Percentiles rank a stretch among this genome's conserved stretches.
Evolutionary conservation across 2,888 invertebrate species (phyloP).

Genomic region (Macaria liturata): DNA sequence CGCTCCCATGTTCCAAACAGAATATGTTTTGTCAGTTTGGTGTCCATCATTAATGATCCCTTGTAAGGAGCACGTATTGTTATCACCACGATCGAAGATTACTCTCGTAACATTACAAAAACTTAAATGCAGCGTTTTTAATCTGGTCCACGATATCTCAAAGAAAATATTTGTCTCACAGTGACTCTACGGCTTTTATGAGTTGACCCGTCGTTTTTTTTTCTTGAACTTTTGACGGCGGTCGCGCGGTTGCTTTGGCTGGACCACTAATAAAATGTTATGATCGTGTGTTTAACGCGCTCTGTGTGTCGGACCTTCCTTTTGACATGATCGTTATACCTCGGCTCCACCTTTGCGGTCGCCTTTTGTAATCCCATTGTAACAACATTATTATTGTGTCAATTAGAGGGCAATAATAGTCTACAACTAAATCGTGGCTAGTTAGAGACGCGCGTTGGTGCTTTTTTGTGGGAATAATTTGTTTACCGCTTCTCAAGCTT

Average conservation of each 20-base stretch:
- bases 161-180: slow-evolving; percentile 64
- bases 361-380: slow-evolving; percentile 72
- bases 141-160: slow-evolving; percentile 46
- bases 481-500: slow-evolving; percentile 19
- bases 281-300: slow-evolving; percentile 83
- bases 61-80: slow-evolving; percentile 14
- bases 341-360: slow-evolving; percentile 75
- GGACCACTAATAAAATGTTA: slow-evolving; percentile 82
- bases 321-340: slow-evolving; percentile 81
- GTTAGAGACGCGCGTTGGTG: slow-evolving; percentile 49
- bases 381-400: slow-evolving; percentile 79
- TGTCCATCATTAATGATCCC: slow-evolving; percentile 23
- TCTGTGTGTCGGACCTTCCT: slow-evolving; percentile 79
- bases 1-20: slow-evolving; percentile 10
- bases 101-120: slow-evolving; percentile 17
- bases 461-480: slow-evolving; percentile 32
- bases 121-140: slow-evolving; percentile 40
- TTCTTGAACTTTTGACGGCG: slow-evolving; percentile 78
- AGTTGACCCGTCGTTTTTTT: slow-evolving; percentile 77
- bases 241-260: slow-evolving; percentile 80
- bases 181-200: slow-evolving; percentile 77
- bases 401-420: slow-evolving; percentile 72
- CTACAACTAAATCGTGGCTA: slow-evolving; percentile 68
- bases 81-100: slow-evolving; percentile 25
- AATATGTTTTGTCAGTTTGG: slow-evolving; percentile 21